Conservation (phyloP, 2,113 vertebrate species). For the Heterochromis multidens region DNA sequence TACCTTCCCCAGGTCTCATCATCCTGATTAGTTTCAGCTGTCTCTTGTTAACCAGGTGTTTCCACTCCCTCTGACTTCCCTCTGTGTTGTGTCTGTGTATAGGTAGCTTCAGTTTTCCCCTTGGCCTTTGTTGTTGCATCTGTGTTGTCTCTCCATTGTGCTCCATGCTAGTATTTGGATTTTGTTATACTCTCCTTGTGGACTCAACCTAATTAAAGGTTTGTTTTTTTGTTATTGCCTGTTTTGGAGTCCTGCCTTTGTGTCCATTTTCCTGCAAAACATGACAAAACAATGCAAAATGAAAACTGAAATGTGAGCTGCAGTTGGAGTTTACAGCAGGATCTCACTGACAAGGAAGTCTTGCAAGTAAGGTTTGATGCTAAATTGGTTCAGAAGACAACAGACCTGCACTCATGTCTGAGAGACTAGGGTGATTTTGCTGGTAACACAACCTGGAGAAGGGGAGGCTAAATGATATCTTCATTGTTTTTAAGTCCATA, state of each 20-base stretch:
- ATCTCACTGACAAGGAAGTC: not conserved
- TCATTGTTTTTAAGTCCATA: too few species aligned
- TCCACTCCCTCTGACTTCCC: too few species aligned
- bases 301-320: not conserved
- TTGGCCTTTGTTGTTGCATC: not conserved
- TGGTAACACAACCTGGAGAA: not conserved
- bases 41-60: not conserved
- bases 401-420: not conserved
- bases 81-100: too few species aligned
- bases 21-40: not conserved
- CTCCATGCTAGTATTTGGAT: not conserved
- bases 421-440: not conserved
- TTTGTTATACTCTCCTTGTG: not conserved
- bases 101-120: too few species aligned
- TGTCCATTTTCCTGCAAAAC: not conserved
- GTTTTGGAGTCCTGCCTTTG: not conserved
- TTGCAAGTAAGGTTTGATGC: not conserved
- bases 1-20: not conserved
- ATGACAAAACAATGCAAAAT: not conserved
- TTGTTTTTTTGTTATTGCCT: not conserved
- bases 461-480: not conserved
- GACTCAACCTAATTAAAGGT: not conserved
- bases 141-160: not conserved
- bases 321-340: not conserved
- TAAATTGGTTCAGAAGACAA: conserved; percentile 13